Conservation (phyloP, 2,113 vertebrate species). For the Crotophaga sulcirostris region DNA sequence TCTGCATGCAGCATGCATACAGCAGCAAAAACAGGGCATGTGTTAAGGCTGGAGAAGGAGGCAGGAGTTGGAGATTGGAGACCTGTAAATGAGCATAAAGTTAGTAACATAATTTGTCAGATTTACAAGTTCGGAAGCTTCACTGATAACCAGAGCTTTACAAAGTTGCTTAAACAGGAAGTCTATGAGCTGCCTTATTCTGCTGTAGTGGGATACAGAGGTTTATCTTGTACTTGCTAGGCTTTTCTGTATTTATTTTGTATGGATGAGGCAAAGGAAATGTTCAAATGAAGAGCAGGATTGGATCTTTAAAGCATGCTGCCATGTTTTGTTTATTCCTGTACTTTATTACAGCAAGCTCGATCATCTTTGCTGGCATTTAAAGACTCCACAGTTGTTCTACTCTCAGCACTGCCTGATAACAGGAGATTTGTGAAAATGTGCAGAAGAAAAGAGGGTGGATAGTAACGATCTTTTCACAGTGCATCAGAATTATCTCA, state of each 20-base stretch:
- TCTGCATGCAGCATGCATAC: background rate
- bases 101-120: background rate
- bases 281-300: background rate
- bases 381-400: background rate
- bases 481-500: background rate
- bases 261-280: background rate
- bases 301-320: background rate
- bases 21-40: background rate
- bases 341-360: background rate
- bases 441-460: background rate
- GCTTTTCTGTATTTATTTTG: background rate
- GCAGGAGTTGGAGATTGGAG: background rate
- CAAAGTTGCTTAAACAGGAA: background rate
- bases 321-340: background rate
- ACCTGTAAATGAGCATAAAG: background rate
- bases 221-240: background rate
- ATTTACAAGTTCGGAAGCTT: background rate
- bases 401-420: background rate
- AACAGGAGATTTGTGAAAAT: conserved; percentile 30
- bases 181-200: background rate
- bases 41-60: background rate
- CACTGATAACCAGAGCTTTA: background rate
- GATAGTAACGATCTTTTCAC: background rate
- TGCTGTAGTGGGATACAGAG: background rate
- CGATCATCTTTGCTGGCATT: background rate